Evolutionary conservation across 2,888 invertebrate genomes (phyloP).

Genomic region (Eupeodes luniger): DNA sequence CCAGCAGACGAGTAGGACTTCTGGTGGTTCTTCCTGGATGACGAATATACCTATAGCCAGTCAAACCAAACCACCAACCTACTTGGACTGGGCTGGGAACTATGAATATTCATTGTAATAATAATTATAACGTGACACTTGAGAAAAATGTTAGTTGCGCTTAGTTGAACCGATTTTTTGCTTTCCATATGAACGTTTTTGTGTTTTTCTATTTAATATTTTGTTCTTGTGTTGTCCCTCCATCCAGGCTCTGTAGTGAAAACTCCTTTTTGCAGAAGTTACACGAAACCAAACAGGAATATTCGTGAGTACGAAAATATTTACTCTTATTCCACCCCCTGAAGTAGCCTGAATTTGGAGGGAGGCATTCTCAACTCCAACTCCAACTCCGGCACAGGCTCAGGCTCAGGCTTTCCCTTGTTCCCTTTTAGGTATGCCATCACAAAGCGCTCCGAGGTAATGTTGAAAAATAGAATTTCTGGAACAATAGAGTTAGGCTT

Average conservation of each 20-base stretch:
- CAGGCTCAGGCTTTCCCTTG: background rate
- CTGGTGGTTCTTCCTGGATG: slow-evolving; percentile 56
- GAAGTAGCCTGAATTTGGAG: slow-evolving; percentile 57
- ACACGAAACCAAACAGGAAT: slow-evolving; percentile 53
- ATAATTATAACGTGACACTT: slow-evolving; percentile 75
- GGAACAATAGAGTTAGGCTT: slow-evolving; percentile 74
- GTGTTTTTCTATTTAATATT: slow-evolving; percentile 8
- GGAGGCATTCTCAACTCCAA: slow-evolving; percentile 1
- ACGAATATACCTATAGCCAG: slow-evolving; percentile 12
- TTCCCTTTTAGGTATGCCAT: slow-evolving; percentile 20
- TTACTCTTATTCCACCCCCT: slow-evolving; percentile 30
- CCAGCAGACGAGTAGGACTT: slow-evolving; percentile 65
- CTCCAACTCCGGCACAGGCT: no score
- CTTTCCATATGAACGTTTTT: background rate
- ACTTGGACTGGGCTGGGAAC: slow-evolving; percentile 39
- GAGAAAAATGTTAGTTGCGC: slow-evolving; percentile 63
- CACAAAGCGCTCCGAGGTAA: slow-evolving; percentile 52
- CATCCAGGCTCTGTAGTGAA: slow-evolving; percentile 18
- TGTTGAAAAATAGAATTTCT: slow-evolving; percentile 58
- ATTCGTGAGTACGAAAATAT: slow-evolving; percentile 54
- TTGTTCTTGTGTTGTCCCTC: background rate
- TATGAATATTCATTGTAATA: slow-evolving; percentile 74
- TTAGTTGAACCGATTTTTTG: slow-evolving; percentile 43
- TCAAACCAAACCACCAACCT: slow-evolving; percentile 6
- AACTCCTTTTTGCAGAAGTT: slow-evolving; percentile 45